Percentiles rank a stretch among this genome's conserved stretches.
phyloP scores from a whole-genome alignment of 2,113 vertebrate species.

The Cyprinus carpio region DNA sequence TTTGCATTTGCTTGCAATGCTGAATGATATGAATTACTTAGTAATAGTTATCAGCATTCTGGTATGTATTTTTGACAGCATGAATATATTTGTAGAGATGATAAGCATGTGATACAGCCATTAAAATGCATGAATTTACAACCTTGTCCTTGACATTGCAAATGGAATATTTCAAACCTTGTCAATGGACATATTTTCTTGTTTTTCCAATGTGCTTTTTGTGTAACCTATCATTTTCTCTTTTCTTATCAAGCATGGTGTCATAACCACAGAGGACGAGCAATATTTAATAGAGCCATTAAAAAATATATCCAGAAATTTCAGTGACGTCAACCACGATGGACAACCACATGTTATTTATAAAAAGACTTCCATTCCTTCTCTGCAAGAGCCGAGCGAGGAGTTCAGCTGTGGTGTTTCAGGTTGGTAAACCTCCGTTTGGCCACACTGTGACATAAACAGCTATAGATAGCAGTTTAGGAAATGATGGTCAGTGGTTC shows the following conservation, averaged over 20 bases:
- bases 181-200: background rate
- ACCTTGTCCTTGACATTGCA: constrained; percentile 2
- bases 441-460: constrained; percentile 61
- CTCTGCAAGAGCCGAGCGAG: constrained; percentile 82
- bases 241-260: constrained; percentile 84
- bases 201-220: constrained; percentile 21
- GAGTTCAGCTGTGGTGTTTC: constrained; percentile 91
- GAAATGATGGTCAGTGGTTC: constrained; percentile 74
- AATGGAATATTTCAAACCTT: constrained; percentile 29
- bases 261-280: constrained; percentile 98
- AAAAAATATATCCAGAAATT: constrained; percentile 86
- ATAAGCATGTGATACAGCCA: background rate
- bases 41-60: constrained; percentile 18
- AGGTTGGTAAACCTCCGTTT: constrained; percentile 79
- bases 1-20: constrained; percentile 55
- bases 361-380: constrained; percentile 91
- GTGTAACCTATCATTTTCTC: constrained; percentile 55
- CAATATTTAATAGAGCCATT: constrained; percentile 99
- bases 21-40: constrained; percentile 45
- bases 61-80: constrained; percentile 30
- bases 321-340: constrained; percentile 83
- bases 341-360: constrained; percentile 98
- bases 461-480: constrained; percentile 71
- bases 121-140: constrained; percentile 20
- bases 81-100: constrained; percentile 16